Percentiles rank a stretch among this genome's conserved stretches.
Conservation (phyloP, 2,797 vertebrate species). For the Vultur gryphus region DNA sequence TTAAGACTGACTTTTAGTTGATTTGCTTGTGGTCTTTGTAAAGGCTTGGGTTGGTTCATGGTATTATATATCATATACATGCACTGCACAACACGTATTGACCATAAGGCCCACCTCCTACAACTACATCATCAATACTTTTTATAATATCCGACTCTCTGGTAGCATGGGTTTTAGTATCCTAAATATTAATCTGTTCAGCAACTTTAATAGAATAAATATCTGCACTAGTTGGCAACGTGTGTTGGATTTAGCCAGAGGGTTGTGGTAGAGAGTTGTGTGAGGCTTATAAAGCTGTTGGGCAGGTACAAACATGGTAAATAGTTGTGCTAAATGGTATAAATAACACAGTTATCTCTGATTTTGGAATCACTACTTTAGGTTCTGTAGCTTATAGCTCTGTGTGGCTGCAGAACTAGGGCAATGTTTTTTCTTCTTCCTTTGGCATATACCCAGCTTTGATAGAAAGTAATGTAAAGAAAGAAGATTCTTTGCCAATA, state of each 20-base stretch:
- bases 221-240: neutral
- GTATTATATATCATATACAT: neutral
- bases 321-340: neutral
- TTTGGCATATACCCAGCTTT: neutral
- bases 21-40: neutral
- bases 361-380: neutral
- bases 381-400: neutral
- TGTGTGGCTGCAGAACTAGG: neutral
- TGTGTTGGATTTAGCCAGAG: neutral
- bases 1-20: neutral
- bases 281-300: neutral
- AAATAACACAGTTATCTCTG: neutral
- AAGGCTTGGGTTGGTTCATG: neutral
- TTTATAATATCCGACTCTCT: neutral
- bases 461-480: neutral
- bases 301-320: neutral
- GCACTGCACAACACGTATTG: neutral
- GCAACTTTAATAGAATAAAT: neutral
- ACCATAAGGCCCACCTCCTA: neutral
- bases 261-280: neutral
- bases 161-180: neutral
- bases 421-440: neutral
- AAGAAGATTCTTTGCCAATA: neutral
- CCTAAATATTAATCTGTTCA: neutral
- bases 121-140: neutral